phyloP scores from a whole-genome alignment of 2,113 vertebrate species.

The Beaufortia kweichowensis region DNA sequence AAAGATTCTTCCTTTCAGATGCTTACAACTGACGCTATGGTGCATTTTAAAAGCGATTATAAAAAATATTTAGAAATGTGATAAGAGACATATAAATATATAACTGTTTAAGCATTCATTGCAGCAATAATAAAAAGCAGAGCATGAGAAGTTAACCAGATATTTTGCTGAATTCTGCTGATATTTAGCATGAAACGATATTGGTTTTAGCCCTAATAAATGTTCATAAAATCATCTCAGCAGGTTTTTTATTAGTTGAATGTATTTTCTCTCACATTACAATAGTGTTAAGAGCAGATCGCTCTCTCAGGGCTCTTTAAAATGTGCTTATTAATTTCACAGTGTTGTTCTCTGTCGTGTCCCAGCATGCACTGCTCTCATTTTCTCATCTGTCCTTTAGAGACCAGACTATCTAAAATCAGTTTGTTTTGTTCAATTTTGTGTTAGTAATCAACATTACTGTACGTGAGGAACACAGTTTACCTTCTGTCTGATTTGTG shows the following conservation, averaged over 20 bases:
- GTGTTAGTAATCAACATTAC: not conserved
- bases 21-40: not conserved
- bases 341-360: not conserved
- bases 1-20: not conserved
- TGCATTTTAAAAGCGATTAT: no score
- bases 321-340: constrained; percentile 24
- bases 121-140: not conserved
- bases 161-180: not conserved
- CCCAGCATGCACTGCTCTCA: constrained; percentile 25
- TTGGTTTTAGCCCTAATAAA: not conserved
- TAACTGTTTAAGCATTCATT: not conserved
- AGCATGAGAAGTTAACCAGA: not conserved
- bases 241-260: constrained; percentile 13
- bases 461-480: no score
- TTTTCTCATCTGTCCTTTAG: constrained; percentile 17
- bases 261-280: not conserved
- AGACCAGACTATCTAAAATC: no score
- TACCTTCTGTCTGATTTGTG: no score
- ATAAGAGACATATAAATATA: no score
- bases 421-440: not conserved
- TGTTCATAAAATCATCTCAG: not conserved
- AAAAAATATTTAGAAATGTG: no score
- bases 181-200: not conserved
- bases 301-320: constrained; percentile 26
- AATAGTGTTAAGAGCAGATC: not conserved